phyloP scores from a whole-genome alignment of 2,888 invertebrate genomes.

The Tipula confusa region DNA sequence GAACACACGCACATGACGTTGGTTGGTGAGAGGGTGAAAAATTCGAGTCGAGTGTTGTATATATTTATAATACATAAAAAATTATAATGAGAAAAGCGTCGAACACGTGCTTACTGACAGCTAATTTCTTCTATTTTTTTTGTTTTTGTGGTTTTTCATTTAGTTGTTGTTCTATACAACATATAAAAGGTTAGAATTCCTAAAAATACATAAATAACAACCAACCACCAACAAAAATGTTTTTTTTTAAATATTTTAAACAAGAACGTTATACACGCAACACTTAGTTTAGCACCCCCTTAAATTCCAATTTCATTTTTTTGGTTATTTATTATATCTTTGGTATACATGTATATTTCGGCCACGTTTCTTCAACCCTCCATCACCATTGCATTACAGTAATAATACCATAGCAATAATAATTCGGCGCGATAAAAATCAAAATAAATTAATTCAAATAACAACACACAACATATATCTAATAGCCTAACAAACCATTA shows the following conservation, averaged over 20 bases:
- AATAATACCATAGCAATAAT: slow-evolving; percentile 16
- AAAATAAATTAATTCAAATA: slow-evolving; percentile 25
- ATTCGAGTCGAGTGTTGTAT: background rate
- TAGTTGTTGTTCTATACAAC: background rate
- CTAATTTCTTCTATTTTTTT: background rate
- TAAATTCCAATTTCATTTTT: background rate
- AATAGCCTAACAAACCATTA: slow-evolving; percentile 20
- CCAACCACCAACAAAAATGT: background rate
- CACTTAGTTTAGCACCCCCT: slow-evolving; percentile 3
- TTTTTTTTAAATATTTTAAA: no score
- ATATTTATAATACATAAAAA: no score
- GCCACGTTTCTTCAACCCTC: background rate
- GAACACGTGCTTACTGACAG: slow-evolving; percentile 15
- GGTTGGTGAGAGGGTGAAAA: background rate
- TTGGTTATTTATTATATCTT: background rate
- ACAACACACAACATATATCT: background rate
- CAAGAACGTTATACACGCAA: background rate
- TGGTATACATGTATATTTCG: background rate
- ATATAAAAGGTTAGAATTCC: no score
- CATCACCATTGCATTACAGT: background rate
- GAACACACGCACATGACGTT: background rate
- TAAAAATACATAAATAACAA: slow-evolving; percentile 3
- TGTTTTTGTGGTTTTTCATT: background rate
- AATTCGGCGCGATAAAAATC: slow-evolving; percentile 16
- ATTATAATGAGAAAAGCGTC: background rate